These are phyloP conservation scores for Epizoanthus ramosus DNA, from an alignment of 92 coral and sea anemone genomes.

Conservation along the genomic window DNA sequence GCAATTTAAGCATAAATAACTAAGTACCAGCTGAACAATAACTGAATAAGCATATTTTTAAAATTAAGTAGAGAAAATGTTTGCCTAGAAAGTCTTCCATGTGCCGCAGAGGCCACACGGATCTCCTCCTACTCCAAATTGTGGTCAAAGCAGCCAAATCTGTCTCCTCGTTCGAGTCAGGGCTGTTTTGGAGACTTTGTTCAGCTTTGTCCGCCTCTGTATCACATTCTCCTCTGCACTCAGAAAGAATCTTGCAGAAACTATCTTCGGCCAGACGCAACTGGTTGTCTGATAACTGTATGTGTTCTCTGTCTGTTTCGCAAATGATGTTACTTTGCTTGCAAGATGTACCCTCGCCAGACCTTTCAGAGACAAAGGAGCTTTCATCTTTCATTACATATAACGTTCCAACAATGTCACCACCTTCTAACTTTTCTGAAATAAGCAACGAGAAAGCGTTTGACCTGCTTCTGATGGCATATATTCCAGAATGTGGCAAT, in stretches of 20 bases:
- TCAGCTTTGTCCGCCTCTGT: neutral
- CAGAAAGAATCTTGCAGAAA: slow-evolving; percentile 31
- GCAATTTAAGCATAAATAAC: neutral
- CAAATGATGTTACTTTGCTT: neutral
- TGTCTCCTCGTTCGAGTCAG: slow-evolving; percentile 5
- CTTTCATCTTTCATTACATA: slow-evolving; percentile 39
- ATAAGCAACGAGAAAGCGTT: slow-evolving; percentile 43
- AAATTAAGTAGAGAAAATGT: neutral
- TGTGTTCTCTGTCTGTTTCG: neutral
- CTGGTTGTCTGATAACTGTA: neutral
- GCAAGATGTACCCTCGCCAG: slow-evolving; percentile 27
- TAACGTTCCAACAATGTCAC: slow-evolving; percentile 45
- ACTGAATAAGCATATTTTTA: neutral
- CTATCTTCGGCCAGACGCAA: neutral
- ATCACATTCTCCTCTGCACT: neutral
- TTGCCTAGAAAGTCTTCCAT: slow-evolving; percentile 22
- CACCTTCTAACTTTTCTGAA: slow-evolving; percentile 37
- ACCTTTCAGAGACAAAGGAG: slow-evolving; percentile 32
- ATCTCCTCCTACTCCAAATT: slow-evolving; percentile 51
- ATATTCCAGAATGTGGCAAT: slow-evolving; percentile 43
- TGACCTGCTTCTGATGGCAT: slow-evolving; percentile 46
- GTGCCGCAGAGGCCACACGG: slow-evolving; percentile 35
- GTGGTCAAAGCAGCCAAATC: slow-evolving; percentile 8
- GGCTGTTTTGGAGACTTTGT: neutral
- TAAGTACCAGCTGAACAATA: neutral